Base-by-base conservation (phyloP, 2,888 invertebrate species). In the Ernsta delagoae region DNA sequence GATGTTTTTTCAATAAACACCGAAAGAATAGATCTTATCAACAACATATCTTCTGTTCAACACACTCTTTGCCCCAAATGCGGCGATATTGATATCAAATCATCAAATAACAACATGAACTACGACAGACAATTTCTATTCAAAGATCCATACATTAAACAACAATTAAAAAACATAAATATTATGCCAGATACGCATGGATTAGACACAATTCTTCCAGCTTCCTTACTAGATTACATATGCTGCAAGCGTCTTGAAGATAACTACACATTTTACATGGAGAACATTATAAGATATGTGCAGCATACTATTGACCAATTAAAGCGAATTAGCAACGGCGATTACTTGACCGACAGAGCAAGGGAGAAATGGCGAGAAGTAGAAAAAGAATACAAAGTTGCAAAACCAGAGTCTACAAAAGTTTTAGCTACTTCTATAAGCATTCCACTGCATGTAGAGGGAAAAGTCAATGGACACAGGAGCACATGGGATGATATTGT, bases 281-380 rank as follows among this genome's bases (percentile, higher is more conserved):
- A 93, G 9, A 91, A 86, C 67, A 82, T 92, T 5, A 92, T 93
- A 48, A 78, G 76, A 75, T 87, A 92, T 70, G 91, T 91, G 0
- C 85, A 85, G 67, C 82, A 88, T 64, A 90, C 90, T 0, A 91
- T 93, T 66, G 91, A 92, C 3, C 92, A 93, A 72, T 76, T 93
- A n/a, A 92, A 89, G 74, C 85, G 91, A 12, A 92, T 93, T 31
- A 92, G 92, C 71, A 91, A 93, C 66, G 93, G 93, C 1, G 93
- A 93, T 71, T 93, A 87, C 73, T 80, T 93, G 70, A 90, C 90
- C 3, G 90, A 90, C 1, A 87, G 77, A 76, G 89, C 83, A n/a
- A 92, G 87, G 74, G 84, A 89, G 71, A 92, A 88, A 74, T 93
- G 93, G 93, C 83, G 77, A 59, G 86, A 89, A 75, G 79, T 83